phyloP scores from a whole-genome alignment of 1,140 invertebrate species.

The Phocides pigmalion region DNA sequence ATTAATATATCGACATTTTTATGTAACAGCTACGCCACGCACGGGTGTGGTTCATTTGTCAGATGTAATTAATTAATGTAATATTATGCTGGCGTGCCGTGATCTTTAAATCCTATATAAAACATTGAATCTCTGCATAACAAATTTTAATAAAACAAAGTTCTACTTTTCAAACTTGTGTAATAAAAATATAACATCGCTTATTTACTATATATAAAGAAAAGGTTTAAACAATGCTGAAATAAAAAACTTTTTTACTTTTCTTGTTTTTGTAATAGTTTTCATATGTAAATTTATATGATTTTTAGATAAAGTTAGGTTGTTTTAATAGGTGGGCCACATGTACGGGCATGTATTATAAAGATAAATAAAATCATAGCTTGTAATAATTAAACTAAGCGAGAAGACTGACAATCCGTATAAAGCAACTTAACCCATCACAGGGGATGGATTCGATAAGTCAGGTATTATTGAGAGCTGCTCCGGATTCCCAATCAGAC shows the following conservation, averaged over 20 bases:
- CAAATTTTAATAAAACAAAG: too few relatives aligned
- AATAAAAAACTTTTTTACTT: too few relatives aligned
- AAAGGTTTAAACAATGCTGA: too few relatives aligned
- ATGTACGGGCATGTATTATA: not conserved
- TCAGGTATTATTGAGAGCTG: slow-evolving; percentile 43
- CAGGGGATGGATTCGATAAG: slow-evolving; percentile 37
- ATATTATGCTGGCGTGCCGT: slow-evolving; percentile 1
- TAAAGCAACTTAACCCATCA: slow-evolving; percentile 40
- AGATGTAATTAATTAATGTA: slow-evolving; percentile 29
- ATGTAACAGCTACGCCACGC: slow-evolving; percentile 10
- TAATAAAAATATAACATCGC: too few relatives aligned
- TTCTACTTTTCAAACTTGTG: too few relatives aligned
- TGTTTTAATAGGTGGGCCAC: too few relatives aligned
- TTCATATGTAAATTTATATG: too few relatives aligned
- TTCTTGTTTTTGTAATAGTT: too few relatives aligned
- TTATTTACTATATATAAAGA: too few relatives aligned
- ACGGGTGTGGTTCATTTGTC: slow-evolving; percentile 22
- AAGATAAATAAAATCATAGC: not conserved
- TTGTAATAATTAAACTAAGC: not conserved
- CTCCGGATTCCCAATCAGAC: slow-evolving; percentile 48
- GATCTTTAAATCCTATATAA: not conserved
- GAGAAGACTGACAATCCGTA: not conserved
- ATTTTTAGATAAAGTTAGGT: too few relatives aligned
- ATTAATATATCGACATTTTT: slow-evolving; percentile 16
- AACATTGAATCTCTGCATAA: not conserved